Base-by-base conservation (phyloP, 1,140 invertebrate species). In the Dufourea novaeangliae region DNA sequence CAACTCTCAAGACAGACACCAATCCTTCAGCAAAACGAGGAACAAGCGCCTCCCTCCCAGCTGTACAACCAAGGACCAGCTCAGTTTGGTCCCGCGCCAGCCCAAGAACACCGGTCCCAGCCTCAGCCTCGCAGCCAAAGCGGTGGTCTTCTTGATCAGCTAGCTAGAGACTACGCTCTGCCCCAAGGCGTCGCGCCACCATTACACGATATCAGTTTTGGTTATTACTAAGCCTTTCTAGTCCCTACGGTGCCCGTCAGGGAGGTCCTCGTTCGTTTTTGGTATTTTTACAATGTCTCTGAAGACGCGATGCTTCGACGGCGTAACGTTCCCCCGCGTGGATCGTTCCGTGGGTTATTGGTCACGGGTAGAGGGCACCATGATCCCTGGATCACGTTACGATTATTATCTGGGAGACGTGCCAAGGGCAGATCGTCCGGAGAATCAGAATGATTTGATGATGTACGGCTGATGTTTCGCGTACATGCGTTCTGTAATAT, bases 191-290 rank as follows among this genome's bases (percentile, higher is more conserved):
- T 93, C 12, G 94, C 95, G 14, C 93, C 95, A 3, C 94, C 96
- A 0, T 90, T 96, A 22, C 96, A 97, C 86, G 96, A 97, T 87
- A 97, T 97, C 87, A 95, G 95, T 71, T 97, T 97, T 85, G 95
- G 96, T 84, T 95, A 95, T 78, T 96, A 95, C 88, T 95, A 93
- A 92, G 50, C 63, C 41, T 39, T n/a, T 79, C 78, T 84, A 86
- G 80, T 86, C 84, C 61, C 56, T 56, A 44, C 27, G 39, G 70
- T 46, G 0, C 29, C 62, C 63, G 6, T 72, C 29, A 68, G 41
- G 50, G 66, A 59, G 54, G 50, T 62, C 8, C 37, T 32, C 22
- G 50, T 57, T 64, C 73, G 74, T 67, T 70, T n/a, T 82, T 72
- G 68, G 74, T 83, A 37, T 78, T 67, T 59, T 61, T 71, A 66